Conservation (phyloP, 1,140 invertebrate species). For the Drosophila littoralis region DNA sequence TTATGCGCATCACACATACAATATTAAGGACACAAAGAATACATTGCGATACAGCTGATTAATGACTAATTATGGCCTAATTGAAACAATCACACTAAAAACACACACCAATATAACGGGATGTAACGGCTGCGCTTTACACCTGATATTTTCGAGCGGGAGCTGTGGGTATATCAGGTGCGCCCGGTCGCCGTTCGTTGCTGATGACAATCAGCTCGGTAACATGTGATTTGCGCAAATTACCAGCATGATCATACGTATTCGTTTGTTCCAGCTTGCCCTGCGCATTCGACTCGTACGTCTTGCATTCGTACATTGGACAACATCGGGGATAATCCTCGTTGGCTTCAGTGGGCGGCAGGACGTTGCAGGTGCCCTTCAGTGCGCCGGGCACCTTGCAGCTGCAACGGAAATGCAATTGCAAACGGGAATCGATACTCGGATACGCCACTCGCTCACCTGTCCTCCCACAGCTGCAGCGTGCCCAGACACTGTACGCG, state of each 20-base stretch:
- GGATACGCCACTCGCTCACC: constrained; percentile 31
- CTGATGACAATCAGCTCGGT: constrained; percentile 55
- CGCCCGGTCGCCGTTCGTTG: constrained; percentile 2
- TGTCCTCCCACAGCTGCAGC: constrained; percentile 74
- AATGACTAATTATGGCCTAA: constrained; percentile 32
- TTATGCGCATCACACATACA: background rate
- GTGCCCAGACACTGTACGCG: constrained; percentile 75
- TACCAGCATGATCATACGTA: constrained; percentile 68
- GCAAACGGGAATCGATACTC: background rate
- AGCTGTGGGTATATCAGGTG: background rate
- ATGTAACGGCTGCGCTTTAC: constrained; percentile 12
- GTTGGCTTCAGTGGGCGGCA: constrained; percentile 44
- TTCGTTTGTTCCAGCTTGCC: constrained; percentile 56
- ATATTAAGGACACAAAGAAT: constrained; percentile 6
- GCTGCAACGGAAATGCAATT: constrained; percentile 31
- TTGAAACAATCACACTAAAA: constrained; percentile 19
- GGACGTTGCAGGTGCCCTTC: constrained; percentile 51
- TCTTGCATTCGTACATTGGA: constrained; percentile 70
- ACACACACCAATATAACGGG: background rate
- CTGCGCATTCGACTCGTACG: constrained; percentile 32
- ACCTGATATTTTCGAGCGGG: constrained; percentile 56
- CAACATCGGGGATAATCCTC: constrained; percentile 74
- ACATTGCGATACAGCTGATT: constrained; percentile 13
- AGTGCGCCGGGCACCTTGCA: constrained; percentile 57
- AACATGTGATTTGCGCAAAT: constrained; percentile 44